A percentile compares a stretch with the other conserved stretches of the same genome.
Evolutionary conservation across 2,888 invertebrate species (phyloP).

Genomic region (Caenorhabditis sinica): DNA sequence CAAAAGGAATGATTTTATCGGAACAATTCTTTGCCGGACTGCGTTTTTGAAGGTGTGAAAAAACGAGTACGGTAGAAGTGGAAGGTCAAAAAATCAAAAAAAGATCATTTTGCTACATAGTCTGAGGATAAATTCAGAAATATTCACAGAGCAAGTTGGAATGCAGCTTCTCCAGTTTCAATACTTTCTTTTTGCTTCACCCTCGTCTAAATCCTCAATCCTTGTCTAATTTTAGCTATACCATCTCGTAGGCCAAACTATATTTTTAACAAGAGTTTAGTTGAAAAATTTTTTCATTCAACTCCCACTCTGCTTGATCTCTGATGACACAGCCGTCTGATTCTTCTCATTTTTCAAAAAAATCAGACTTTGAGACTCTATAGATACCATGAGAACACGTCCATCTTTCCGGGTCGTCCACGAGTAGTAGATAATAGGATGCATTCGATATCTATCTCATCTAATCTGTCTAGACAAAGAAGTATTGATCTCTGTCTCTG

Average conservation of each 20-base stretch:
- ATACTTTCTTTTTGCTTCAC: too few relatives aligned
- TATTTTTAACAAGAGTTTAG: constrained; percentile 24
- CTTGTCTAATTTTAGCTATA: too few relatives aligned
- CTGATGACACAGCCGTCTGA: not conserved
- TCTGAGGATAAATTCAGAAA: too few relatives aligned
- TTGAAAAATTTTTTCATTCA: not conserved
- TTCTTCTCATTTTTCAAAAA: not conserved
- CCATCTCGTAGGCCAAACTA: not conserved
- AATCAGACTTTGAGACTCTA: not conserved
- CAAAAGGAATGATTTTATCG: not conserved
- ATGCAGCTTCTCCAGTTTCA: too few relatives aligned
- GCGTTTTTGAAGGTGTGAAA: too few relatives aligned
- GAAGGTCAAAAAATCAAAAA: too few relatives aligned
- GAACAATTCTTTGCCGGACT: not conserved
- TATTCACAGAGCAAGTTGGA: too few relatives aligned
- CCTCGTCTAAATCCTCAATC: too few relatives aligned
- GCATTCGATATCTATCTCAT: not conserved
- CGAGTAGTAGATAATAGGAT: not conserved
- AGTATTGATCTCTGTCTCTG: constrained; percentile 17
- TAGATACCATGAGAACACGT: not conserved
- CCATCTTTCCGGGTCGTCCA: not conserved
- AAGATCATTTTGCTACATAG: too few relatives aligned
- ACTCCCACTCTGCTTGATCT: not conserved
- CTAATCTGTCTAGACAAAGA: constrained; percentile 28
- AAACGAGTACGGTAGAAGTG: too few relatives aligned